phyloP scores from a whole-genome alignment of 2,797 vertebrate genomes.

The Sebastes jordani region DNA sequence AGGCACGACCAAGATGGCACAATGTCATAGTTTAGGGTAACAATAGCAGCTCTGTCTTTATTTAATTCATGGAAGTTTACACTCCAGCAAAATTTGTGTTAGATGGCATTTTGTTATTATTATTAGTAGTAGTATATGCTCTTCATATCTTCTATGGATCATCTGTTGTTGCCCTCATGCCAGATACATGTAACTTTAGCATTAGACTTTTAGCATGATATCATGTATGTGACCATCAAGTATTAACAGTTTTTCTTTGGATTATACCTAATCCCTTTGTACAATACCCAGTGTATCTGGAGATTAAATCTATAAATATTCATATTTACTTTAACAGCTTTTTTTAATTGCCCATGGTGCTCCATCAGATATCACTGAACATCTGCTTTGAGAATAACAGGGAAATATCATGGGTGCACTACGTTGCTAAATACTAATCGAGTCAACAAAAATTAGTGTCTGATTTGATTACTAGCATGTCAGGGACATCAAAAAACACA shows the following conservation, averaged over 20 bases:
- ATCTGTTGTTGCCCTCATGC: neutral
- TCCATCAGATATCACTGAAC: conserved; percentile 38
- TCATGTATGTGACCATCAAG: neutral
- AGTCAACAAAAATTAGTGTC: conserved; percentile 59
- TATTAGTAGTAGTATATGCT: neutral
- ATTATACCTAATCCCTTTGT: neutral
- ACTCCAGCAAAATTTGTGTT: neutral
- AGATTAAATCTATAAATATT: neutral
- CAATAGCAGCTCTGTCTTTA: neutral
- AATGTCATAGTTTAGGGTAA: neutral
- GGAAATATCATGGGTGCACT: conserved; percentile 42
- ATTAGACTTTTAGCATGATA: neutral
- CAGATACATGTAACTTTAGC: neutral
- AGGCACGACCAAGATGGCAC: neutral
- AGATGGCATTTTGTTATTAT: neutral
- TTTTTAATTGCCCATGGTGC: neutral
- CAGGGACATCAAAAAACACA: conserved; percentile 34
- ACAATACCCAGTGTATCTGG: neutral
- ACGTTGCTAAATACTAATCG: conserved; percentile 58
- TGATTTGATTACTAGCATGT: conserved; percentile 56
- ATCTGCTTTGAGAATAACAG: conserved; percentile 57
- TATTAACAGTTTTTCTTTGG: neutral
- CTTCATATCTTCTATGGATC: neutral
- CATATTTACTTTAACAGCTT: conserved; percentile 18
- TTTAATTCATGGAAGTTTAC: neutral